Percentiles rank a stretch among this genome's conserved stretches.
Evolutionary conservation across 2,113 vertebrate genomes (phyloP).

Genomic region (Microtus pennsylvanicus): DNA sequence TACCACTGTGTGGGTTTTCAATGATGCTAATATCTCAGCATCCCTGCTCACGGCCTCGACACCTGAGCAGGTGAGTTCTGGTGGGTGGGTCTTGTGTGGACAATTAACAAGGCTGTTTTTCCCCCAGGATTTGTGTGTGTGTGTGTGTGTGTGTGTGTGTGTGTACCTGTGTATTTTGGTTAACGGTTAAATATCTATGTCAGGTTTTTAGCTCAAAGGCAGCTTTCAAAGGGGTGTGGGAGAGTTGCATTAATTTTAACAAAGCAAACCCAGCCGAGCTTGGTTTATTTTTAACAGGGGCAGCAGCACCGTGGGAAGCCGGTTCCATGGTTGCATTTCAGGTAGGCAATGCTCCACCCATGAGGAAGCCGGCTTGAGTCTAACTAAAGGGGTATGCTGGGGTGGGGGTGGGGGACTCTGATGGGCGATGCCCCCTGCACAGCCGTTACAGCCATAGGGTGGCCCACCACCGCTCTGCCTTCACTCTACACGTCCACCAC

Average conservation of each 20-base stretch:
- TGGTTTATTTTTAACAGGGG: conserved; percentile 65
- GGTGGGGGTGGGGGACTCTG: no score
- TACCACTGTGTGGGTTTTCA: fast-evolving
- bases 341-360: background rate
- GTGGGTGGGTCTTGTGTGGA: background rate
- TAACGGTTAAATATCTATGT: conserved; percentile 59
- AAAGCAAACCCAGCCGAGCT: conserved; percentile 21
- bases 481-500: background rate
- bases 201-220: conserved; percentile 23
- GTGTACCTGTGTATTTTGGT: background rate
- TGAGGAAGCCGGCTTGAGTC: background rate
- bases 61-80: fast-evolving
- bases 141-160: background rate
- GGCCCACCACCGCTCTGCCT: background rate
- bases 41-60: fast-evolving
- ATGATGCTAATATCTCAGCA: fast-evolving
- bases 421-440: fast-evolving
- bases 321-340: background rate
- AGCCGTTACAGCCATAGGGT: no score
- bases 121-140: background rate
- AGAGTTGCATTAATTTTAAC: conserved; percentile 54
- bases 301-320: background rate
- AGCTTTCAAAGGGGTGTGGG: background rate
- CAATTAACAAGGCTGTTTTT: background rate
- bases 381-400: background rate